phyloP scores from a whole-genome alignment of 2,113 vertebrate genomes.

The Psittacula cyanocephala region DNA sequence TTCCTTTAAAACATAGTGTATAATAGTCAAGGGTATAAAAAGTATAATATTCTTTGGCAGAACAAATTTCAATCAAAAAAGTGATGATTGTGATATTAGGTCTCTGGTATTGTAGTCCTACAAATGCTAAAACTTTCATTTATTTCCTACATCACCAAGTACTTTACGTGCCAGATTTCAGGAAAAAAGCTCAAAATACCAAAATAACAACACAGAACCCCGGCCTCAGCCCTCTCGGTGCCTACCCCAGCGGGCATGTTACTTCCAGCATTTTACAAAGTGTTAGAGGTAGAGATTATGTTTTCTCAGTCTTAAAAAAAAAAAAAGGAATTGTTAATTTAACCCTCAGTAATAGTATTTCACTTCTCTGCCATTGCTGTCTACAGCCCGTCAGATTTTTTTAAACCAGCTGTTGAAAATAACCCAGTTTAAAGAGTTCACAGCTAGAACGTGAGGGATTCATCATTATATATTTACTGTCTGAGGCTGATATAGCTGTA shows the following conservation, averaged over 20 bases:
- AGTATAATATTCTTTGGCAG: background rate
- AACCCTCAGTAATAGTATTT: slow-evolving; percentile 3
- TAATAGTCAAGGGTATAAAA: background rate
- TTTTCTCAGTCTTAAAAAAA: slow-evolving; percentile 27
- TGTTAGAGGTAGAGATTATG: slow-evolving; percentile 39
- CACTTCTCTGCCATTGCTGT: slow-evolving; percentile 1
- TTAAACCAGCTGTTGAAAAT: slow-evolving; percentile 78
- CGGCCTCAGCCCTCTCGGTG: background rate
- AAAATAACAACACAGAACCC: background rate
- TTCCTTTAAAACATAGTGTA: background rate
- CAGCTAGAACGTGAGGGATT: slow-evolving; percentile 80
- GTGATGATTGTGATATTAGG: background rate
- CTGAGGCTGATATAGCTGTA: slow-evolving; percentile 93
- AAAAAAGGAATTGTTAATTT: slow-evolving; percentile 26
- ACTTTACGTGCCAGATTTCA: background rate
- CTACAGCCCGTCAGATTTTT: slow-evolving; percentile 49
- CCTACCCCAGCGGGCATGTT: background rate
- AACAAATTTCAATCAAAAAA: background rate
- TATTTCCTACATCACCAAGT: background rate
- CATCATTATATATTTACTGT: slow-evolving; percentile 98
- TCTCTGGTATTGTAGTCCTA: background rate
- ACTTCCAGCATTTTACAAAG: slow-evolving; percentile 6
- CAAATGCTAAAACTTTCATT: background rate
- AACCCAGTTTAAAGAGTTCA: slow-evolving; percentile 85
- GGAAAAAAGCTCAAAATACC: background rate